Conservation (phyloP, 2,797 vertebrate genomes). For the Pipistrellus pygmaeus region DNA sequence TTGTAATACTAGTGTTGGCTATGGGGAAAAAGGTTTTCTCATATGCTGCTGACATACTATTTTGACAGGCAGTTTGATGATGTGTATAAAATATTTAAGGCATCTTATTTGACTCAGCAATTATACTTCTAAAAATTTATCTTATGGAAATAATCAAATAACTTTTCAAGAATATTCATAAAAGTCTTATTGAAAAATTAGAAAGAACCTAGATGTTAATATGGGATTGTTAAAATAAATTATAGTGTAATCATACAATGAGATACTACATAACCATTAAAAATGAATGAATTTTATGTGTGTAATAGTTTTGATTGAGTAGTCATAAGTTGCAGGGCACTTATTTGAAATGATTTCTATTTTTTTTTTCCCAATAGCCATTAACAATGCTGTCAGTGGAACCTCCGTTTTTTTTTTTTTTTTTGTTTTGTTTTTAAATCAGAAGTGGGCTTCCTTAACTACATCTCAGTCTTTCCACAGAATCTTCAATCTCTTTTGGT, state of each 20-base stretch:
- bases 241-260: neutral
- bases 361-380: neutral
- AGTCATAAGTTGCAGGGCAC: slow-evolving; percentile 10
- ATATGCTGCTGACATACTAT: neutral
- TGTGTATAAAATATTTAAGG: slow-evolving; percentile 22
- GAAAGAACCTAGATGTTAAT: slow-evolving; percentile 43
- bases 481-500: neutral
- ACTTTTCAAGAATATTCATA: slow-evolving; percentile 40
- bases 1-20: neutral
- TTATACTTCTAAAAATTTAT: slow-evolving; percentile 58
- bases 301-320: slow-evolving; percentile 26
- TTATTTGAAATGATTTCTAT: neutral
- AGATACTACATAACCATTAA: slow-evolving; percentile 5
- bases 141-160: slow-evolving; percentile 46
- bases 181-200: slow-evolving; percentile 59
- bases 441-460: neutral
- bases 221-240: slow-evolving; percentile 38
- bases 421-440: slow-evolving; percentile 3
- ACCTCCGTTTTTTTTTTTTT: neutral
- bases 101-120: slow-evolving; percentile 55
- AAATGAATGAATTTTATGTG: slow-evolving; percentile 45
- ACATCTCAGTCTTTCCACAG: neutral
- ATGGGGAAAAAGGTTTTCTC: neutral
- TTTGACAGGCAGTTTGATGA: slow-evolving; percentile 46
- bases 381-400: neutral